phyloP scores from a whole-genome alignment of 1,140 invertebrate species.

The Physella acuta region DNA sequence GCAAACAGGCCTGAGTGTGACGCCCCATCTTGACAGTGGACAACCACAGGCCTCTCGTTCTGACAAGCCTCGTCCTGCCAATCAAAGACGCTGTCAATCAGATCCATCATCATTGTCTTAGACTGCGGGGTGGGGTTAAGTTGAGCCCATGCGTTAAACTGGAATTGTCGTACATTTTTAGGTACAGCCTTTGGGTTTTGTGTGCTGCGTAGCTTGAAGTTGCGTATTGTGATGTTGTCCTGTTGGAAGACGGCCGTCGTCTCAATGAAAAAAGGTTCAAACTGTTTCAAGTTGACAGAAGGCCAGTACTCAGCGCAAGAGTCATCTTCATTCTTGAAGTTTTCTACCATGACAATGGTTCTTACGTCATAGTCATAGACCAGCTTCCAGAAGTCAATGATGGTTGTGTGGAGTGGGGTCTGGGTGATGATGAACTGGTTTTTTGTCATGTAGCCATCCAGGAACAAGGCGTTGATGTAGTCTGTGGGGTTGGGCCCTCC shows the following conservation, averaged over 20 bases:
- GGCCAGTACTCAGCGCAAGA: constrained; percentile 55
- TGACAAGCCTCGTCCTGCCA: constrained; percentile 43
- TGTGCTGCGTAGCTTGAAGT: constrained; percentile 41
- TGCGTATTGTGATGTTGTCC: constrained; percentile 50
- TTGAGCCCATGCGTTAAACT: constrained; percentile 53
- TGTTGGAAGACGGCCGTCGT: constrained; percentile 42
- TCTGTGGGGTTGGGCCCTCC: constrained; percentile 60
- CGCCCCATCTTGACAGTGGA: constrained; percentile 57
- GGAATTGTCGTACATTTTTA: constrained; percentile 48
- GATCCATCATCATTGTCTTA: constrained; percentile 48
- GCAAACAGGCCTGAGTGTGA: constrained; percentile 53
- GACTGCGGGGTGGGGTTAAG: constrained; percentile 47
- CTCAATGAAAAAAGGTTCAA: constrained; percentile 50
- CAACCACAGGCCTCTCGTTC: constrained; percentile 43
- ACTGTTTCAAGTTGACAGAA: constrained; percentile 43
- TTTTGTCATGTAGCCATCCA: constrained; percentile 50
- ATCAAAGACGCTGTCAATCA: constrained; percentile 45
- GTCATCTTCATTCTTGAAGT: constrained; percentile 45
- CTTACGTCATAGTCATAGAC: constrained; percentile 53
- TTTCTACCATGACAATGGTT: constrained; percentile 56
- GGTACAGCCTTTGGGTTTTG: constrained; percentile 34
- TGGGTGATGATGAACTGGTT: constrained; percentile 57
- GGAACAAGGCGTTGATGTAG: constrained; percentile 50
- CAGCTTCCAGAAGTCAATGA: constrained; percentile 59
- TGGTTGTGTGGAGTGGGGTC: constrained; percentile 52